Conservation (phyloP, 2,888 invertebrate genomes). For the Rhagium mordax region DNA sequence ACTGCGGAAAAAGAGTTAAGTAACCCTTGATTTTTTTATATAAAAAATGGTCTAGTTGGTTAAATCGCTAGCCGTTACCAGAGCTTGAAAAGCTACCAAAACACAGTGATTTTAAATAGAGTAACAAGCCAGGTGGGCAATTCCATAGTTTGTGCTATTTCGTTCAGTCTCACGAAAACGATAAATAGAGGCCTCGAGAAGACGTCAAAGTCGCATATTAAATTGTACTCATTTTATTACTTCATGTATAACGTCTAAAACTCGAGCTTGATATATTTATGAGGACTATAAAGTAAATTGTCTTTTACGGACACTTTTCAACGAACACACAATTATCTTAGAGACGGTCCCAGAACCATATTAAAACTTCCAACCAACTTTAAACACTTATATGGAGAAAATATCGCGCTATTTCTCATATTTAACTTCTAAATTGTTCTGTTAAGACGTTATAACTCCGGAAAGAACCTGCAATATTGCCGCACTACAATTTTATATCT, state of each 20-base stretch:
- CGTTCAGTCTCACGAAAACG: too few species aligned
- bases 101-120: not conserved
- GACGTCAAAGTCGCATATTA: not conserved
- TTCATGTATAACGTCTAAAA: not conserved
- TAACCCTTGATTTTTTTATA: too few species aligned
- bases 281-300: conserved; percentile 12
- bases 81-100: not conserved
- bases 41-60: too few species aligned
- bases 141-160: too few species aligned
- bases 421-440: conserved; percentile 14
- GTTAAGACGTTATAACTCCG: conserved; percentile 10
- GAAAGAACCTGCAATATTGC: conserved; percentile 14
- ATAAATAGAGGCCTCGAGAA: too few species aligned
- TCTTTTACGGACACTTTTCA: conserved; percentile 1
- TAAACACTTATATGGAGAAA: conserved; percentile 9
- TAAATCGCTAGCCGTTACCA: too few species aligned
- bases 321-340: conserved; percentile 4
- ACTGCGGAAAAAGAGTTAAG: too few species aligned
- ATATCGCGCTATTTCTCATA: conserved; percentile 9
- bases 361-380: conserved; percentile 14
- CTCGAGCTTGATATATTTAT: not conserved
- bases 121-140: too few species aligned
- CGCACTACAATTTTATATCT: conserved; percentile 2
- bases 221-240: not conserved
- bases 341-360: not conserved